phyloP scores from a whole-genome alignment of 2,888 invertebrate species.

The Geotrupes spiniger region DNA sequence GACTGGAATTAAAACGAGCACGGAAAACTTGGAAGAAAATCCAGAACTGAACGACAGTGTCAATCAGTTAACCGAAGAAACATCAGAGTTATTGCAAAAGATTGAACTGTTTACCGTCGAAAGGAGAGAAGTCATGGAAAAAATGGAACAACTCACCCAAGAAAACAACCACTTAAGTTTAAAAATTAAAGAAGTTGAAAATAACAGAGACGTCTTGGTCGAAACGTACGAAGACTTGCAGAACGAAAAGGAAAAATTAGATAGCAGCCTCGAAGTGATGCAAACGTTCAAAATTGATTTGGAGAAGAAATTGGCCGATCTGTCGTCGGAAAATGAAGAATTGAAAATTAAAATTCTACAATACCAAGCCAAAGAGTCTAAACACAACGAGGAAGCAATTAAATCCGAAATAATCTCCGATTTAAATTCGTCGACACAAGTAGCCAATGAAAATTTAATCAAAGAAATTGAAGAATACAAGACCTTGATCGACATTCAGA shows the following conservation, averaged over 20 bases:
- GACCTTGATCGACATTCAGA: slow-evolving; percentile 33
- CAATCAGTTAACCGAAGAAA: slow-evolving; percentile 61
- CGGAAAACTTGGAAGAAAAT: slow-evolving; percentile 39
- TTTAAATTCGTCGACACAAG: neutral
- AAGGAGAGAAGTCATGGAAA: slow-evolving; percentile 66
- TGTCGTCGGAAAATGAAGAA: too few species aligned
- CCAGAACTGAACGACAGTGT: slow-evolving; percentile 56
- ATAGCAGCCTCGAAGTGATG: slow-evolving; percentile 46
- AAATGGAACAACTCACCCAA: slow-evolving; percentile 60
- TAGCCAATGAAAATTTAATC: slow-evolving; percentile 31
- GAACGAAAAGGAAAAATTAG: slow-evolving; percentile 53
- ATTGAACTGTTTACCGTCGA: slow-evolving; percentile 69
- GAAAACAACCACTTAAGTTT: slow-evolving; percentile 60
- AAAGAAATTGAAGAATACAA: slow-evolving; percentile 32
- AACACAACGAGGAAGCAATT: neutral
- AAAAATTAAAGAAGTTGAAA: slow-evolving; percentile 54
- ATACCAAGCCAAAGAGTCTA: neutral
- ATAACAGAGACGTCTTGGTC: slow-evolving; percentile 45
- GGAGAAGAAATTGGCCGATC: slow-evolving; percentile 23
- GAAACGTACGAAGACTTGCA: slow-evolving; percentile 49
- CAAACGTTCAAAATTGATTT: too few species aligned
- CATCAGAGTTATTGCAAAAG: slow-evolving; percentile 63
- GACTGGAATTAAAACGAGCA: slow-evolving; percentile 35
- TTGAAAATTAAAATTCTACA: neutral
- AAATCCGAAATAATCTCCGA: neutral